These are phyloP conservation scores for Gadus macrocephalus DNA, from an alignment of 2,113 vertebrate species.

Conservation along the genomic window DNA sequence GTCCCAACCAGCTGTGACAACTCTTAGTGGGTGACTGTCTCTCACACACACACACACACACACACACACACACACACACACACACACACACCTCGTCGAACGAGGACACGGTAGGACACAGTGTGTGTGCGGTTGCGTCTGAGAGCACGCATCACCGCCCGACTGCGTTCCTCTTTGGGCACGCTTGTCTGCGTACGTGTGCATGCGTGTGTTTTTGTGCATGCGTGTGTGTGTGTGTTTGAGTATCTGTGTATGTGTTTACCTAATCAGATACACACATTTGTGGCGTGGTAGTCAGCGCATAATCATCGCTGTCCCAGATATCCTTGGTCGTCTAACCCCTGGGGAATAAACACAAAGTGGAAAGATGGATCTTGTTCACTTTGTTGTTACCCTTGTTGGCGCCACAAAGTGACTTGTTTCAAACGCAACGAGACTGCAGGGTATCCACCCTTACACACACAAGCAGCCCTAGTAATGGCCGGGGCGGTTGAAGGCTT, in stretches of 20 bases:
- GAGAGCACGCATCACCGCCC: too few relatives aligned
- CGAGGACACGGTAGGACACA: constrained; percentile 6
- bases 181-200: too few relatives aligned
- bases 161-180: too few relatives aligned
- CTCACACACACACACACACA: constrained; percentile 1
- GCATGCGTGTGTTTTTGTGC: not conserved
- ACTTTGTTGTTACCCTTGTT: not conserved
- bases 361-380: not conserved
- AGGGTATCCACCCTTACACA: too few relatives aligned
- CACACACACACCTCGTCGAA: constrained; percentile 12
- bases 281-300: constrained; percentile 9
- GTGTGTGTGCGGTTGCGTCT: too few relatives aligned
- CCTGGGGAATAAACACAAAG: constrained; percentile 7
- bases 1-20: constrained; percentile 50
- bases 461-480: too few relatives aligned
- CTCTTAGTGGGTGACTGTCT: constrained; percentile 2
- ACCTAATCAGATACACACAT: constrained; percentile 29
- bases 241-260: not conserved
- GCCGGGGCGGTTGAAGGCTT: too few relatives aligned
- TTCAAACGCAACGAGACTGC: too few relatives aligned
- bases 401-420: not conserved
- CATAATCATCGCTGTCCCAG: constrained; percentile 21
- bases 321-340: constrained; percentile 33
- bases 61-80: constrained; percentile 20
- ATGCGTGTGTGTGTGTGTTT: not conserved